Conservation (phyloP, 1,140 invertebrate genomes). For the Matsumurasca onukii region DNA sequence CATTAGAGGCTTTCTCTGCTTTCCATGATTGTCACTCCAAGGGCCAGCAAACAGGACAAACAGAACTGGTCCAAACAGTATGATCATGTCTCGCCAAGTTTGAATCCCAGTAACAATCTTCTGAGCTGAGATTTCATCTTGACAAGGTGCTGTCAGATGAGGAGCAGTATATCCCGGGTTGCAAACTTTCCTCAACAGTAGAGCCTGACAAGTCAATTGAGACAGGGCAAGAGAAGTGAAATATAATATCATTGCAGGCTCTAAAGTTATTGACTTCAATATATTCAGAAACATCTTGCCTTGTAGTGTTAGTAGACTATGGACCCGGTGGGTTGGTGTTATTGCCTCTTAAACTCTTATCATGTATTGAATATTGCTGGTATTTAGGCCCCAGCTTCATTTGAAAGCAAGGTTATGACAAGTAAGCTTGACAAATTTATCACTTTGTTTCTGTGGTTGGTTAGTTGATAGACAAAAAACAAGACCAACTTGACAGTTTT, state of each 20-base stretch:
- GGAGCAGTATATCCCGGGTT: slow-evolving; percentile 12
- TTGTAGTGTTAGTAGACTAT: too few species aligned
- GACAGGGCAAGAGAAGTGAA: slow-evolving; percentile 33
- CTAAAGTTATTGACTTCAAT: slow-evolving; percentile 1
- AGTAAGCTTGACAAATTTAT: too few species aligned
- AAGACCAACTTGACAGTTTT: too few species aligned
- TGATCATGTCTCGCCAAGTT: slow-evolving; percentile 39
- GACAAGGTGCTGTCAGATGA: slow-evolving; percentile 9
- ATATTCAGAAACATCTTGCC: background rate
- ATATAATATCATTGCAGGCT: slow-evolving; percentile 34
- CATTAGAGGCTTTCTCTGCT: slow-evolving; percentile 50
- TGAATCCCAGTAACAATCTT: slow-evolving; percentile 38
- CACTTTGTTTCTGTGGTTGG: too few species aligned
- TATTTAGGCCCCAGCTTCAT: too few species aligned
- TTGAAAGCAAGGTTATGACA: too few species aligned
- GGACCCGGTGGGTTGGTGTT: too few species aligned
- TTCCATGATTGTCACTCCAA: slow-evolving; percentile 41
- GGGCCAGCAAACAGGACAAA: slow-evolving; percentile 42
- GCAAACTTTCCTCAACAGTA: slow-evolving; percentile 34
- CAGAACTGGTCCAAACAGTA: slow-evolving; percentile 39
- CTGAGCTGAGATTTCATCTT: slow-evolving; percentile 36
- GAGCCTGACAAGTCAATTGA: slow-evolving; percentile 22
- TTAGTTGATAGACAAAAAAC: too few species aligned
- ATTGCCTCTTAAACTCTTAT: too few species aligned
- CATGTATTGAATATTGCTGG: too few species aligned